phyloP scores from a whole-genome alignment of 2,797 vertebrate genomes.

The Halcyon chelicuti region DNA sequence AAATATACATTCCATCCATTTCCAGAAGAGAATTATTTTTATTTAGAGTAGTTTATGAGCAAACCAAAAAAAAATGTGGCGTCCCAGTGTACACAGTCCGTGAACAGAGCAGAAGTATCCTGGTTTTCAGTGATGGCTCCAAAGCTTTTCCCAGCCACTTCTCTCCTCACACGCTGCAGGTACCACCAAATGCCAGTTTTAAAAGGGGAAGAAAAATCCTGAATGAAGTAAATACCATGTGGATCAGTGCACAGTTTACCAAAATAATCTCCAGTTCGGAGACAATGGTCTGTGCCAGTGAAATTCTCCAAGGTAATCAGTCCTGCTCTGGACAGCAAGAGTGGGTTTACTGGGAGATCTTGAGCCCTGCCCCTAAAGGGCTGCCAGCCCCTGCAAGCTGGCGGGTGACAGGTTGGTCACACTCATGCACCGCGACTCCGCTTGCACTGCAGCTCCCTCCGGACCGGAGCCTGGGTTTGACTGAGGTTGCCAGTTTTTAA shows the following conservation, averaged over 20 bases:
- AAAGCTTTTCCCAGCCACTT: neutral
- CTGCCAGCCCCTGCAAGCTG: neutral
- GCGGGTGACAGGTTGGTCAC: neutral
- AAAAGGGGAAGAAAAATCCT: neutral
- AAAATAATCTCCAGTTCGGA: neutral
- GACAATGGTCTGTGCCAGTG: neutral
- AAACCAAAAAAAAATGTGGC: neutral
- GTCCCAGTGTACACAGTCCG: neutral
- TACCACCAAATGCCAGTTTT: constrained; percentile 56
- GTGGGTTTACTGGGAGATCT: neutral
- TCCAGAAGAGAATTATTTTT: constrained; percentile 69
- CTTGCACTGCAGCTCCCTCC: neutral
- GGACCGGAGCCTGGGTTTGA: neutral
- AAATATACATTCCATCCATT: constrained; percentile 80
- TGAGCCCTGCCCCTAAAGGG: neutral
- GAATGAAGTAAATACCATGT: neutral
- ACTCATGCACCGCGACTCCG: neutral
- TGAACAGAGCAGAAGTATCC: constrained; percentile 22
- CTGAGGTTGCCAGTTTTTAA: neutral
- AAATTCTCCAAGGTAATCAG: neutral
- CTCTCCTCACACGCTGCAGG: neutral
- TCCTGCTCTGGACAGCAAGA: neutral
- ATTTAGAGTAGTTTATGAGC: constrained; percentile 65
- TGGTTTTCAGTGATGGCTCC: constrained; percentile 14
- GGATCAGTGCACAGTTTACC: neutral